Evolutionary conservation across 2,113 vertebrate species (phyloP).

Genomic region (Plestiodon gilberti): DNA sequence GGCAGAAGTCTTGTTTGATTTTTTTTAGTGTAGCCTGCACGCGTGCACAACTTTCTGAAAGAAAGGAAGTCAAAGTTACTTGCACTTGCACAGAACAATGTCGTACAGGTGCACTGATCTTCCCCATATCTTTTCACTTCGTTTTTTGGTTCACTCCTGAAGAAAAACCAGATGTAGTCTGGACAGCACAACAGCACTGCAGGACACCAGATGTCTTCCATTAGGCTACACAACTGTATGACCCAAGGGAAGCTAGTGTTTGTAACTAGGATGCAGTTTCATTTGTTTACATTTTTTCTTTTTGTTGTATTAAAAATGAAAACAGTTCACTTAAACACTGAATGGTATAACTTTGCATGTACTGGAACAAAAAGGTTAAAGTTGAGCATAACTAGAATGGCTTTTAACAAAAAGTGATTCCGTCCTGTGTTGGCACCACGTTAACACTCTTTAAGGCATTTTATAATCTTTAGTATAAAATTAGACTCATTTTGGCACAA

Average conservation of each 20-base stretch:
- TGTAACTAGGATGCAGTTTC: neutral
- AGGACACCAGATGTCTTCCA: neutral
- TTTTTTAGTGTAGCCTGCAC: neutral
- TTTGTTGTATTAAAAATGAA: neutral
- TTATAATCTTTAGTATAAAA: slow-evolving; percentile 35
- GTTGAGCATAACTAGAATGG: slow-evolving; percentile 10
- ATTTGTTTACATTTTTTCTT: neutral
- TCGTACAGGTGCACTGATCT: neutral
- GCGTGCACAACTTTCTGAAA: neutral
- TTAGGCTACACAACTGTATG: neutral
- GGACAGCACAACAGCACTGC: neutral
- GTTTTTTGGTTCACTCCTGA: neutral
- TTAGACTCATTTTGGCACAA: slow-evolving; percentile 31
- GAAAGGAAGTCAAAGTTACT: neutral
- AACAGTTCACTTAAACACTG: neutral
- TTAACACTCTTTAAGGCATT: slow-evolving; percentile 43
- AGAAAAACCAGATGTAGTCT: neutral
- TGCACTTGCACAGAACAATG: neutral
- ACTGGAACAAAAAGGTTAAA: slow-evolving; percentile 12
- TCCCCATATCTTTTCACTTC: neutral
- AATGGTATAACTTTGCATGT: slow-evolving; percentile 27
- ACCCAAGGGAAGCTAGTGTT: neutral
- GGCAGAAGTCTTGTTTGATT: neutral
- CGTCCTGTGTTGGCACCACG: slow-evolving; percentile 40
- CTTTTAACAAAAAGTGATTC: slow-evolving; percentile 33